Evolutionary conservation across 2,113 vertebrate species (phyloP), one percentile per base, ranked within the genome.

Genomic region (Haplochromis vanheusdeni): DNA sequence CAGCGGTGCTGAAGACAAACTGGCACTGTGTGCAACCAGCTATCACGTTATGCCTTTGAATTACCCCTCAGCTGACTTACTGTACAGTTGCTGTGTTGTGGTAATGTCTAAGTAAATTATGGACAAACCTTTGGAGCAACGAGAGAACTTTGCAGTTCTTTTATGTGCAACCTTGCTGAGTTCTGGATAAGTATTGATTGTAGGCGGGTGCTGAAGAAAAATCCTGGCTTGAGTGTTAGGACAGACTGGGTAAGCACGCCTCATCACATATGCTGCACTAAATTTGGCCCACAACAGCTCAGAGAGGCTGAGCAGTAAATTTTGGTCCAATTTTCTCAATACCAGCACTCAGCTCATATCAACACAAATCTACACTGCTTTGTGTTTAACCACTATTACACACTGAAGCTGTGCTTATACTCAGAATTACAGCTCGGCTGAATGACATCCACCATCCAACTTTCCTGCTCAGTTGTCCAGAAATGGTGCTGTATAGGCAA

Each of bases 211-310:
- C 40, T 51, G 51, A 87, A 49, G 73, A 79, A 75, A 82, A 87
- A 86, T 79, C 81, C 88, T 95, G 91, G 94, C 91, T 51, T 40
- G 85, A 87, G 55, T 86, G 80, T 87, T 81, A 52, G 82, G 47
- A 92, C 87, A 94, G 89, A 87, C 89, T 92, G 90, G 42, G 88
- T 86, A 77, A 90, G 70, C 88, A 91, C 90, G 92, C 89, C 89
- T 92, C 91, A 87, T 62, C 90, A 81, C 93, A 95, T 91, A 95
- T 93, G 93, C 87, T 90, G 89, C 55, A 81, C 90, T 94, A 90
- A 92, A 92, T 93, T 89, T 91, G 87, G 83, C 83, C 85, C 81
- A 86, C 23, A 84, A 87, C 82, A 90, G 42, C 81, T 84, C 79
- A 70, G 9, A 81, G 88, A 90, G 68, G 84, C 81, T 31, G 19